A percentile compares a stretch with the other conserved stretches of the same genome.
Evolutionary conservation across 2,888 invertebrate genomes (phyloP).

Genomic region (Drosophila subsilvestris): DNA sequence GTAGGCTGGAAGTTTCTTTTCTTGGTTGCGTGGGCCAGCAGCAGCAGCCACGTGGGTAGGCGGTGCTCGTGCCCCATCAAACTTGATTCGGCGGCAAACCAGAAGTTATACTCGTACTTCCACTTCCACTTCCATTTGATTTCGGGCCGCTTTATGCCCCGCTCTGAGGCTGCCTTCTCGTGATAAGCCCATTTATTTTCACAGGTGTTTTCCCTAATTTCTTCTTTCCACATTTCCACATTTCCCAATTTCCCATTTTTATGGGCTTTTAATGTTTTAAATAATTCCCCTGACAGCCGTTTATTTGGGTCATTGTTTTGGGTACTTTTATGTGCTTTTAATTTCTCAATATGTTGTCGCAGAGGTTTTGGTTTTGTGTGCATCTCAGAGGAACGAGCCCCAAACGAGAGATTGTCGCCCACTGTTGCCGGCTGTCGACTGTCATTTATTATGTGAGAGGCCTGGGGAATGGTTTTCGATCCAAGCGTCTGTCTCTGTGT

Average conservation of each 20-base stretch:
- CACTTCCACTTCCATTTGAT: constrained; percentile 37
- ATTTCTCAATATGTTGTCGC: constrained; percentile 10
- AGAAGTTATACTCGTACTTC: constrained; percentile 21
- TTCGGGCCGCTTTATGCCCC: constrained; percentile 19
- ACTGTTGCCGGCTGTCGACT: constrained; percentile 1
- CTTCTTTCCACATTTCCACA: constrained; percentile 6
- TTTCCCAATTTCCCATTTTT: constrained; percentile 13
- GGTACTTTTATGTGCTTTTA: constrained; percentile 22
- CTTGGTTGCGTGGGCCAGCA: constrained; percentile 18
- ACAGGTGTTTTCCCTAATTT: constrained; percentile 68
- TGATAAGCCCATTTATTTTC: constrained; percentile 71
- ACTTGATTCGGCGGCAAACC: constrained; percentile 30
- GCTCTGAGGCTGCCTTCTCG: constrained; percentile 55
- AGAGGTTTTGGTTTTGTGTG: not conserved
- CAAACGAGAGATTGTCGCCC: constrained; percentile 17
- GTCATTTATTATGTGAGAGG: constrained; percentile 14
- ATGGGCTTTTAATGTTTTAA: constrained; percentile 50
- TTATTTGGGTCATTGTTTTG: constrained; percentile 28
- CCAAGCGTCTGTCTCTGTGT: not conserved
- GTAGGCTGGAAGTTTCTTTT: constrained; percentile 37
- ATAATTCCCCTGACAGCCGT: constrained; percentile 32
- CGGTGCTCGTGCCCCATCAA: constrained; percentile 36
- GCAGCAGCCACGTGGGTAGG: constrained; percentile 39
- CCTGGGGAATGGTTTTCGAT: not conserved
- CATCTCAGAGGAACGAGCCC: not conserved